These are phyloP conservation scores for Channallabes apus DNA, from an alignment of 2,797 vertebrate species.

Conservation along the genomic window DNA sequence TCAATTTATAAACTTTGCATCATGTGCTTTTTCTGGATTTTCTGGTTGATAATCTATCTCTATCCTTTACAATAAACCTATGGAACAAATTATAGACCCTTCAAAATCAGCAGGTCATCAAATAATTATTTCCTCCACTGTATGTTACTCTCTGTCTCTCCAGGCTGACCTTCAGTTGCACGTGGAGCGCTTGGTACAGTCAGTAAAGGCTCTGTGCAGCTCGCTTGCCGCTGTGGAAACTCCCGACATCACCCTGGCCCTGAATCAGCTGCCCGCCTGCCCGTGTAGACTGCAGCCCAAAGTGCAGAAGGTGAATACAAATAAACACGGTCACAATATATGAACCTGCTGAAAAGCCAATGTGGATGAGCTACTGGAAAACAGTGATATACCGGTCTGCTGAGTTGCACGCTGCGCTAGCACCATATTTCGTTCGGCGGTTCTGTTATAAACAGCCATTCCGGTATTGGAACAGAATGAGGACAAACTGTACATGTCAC, in stretches of 20 bases:
- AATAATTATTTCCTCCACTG: neutral
- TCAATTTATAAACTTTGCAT: no score
- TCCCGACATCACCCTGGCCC: slow-evolving; percentile 85
- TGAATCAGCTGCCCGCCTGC: slow-evolving; percentile 91
- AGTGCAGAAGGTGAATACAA: slow-evolving; percentile 82
- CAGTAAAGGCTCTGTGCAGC: slow-evolving; percentile 91
- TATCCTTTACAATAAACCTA: no score
- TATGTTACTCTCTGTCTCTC: neutral
- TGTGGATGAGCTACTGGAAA: slow-evolving; percentile 7
- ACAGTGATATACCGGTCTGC: neutral
- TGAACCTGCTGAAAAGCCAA: neutral
- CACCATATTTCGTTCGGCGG: neutral
- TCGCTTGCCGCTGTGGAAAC: slow-evolving; percentile 89
- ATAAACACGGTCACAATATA: neutral
- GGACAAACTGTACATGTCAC: neutral
- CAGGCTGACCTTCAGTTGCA: slow-evolving; percentile 83
- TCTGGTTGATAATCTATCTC: no score
- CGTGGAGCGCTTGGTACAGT: slow-evolving; percentile 91
- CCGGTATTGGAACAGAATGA: slow-evolving; percentile 8
- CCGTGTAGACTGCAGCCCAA: slow-evolving; percentile 91
- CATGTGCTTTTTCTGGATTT: no score
- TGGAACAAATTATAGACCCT: no score
- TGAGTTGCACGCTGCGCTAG: slow-evolving; percentile 10
- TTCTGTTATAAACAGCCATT: slow-evolving; percentile 11
- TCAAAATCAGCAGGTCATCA: no score